These are phyloP conservation scores for Paralinhomoeus sp. DNA, from an alignment of 2,888 invertebrate species.

Conservation along the genomic window DNA sequence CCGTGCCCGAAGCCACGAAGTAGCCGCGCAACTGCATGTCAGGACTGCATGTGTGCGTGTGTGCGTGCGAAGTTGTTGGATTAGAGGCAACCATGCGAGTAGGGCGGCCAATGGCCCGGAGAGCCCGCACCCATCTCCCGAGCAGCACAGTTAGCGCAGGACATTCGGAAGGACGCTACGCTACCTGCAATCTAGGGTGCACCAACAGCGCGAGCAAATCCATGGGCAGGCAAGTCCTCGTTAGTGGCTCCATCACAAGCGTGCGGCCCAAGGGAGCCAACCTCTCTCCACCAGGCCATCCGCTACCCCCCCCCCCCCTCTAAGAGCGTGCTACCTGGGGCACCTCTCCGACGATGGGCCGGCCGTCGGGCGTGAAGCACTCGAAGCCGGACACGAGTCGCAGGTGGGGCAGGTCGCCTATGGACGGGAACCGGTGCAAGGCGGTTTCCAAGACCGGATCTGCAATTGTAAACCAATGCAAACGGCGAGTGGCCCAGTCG, in stretches of 20 bases:
- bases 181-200: no score
- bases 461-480: no score
- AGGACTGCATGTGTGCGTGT: neutral
- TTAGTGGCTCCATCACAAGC: no score
- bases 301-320: neutral
- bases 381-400: conserved; percentile 68
- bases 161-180: no score
- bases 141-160: neutral
- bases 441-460: conserved; percentile 59
- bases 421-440: conserved; percentile 53
- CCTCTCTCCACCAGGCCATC: neutral
- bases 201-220: no score
- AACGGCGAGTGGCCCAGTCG: no score
- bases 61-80: neutral
- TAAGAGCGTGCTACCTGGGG: conserved; percentile 44
- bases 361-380: conserved; percentile 85
- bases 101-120: neutral
- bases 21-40: conserved; percentile 51
- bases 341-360: conserved; percentile 77
- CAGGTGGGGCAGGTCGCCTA: conserved; percentile 50
- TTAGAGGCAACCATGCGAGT: neutral
- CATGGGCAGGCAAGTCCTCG: no score
- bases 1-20: conserved; percentile 79
- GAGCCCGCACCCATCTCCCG: neutral
- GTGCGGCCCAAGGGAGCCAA: no score